Conservation (phyloP, 2,113 vertebrate genomes). For the Gymnorhina tibicen region DNA sequence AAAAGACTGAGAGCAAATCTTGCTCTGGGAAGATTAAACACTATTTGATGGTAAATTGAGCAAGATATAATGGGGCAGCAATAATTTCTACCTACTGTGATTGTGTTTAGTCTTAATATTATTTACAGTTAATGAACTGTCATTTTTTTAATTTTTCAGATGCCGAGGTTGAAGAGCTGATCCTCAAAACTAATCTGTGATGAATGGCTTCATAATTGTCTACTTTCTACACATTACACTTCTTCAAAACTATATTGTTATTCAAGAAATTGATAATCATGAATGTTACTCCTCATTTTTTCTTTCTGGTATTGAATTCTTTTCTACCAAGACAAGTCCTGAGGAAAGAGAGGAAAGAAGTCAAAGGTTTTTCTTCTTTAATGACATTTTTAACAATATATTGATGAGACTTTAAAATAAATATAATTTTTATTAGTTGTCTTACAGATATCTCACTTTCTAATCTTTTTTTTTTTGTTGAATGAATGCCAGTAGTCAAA, state of each 20-base stretch:
- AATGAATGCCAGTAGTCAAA: neutral
- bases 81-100: neutral
- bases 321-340: neutral
- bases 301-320: neutral
- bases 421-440: neutral
- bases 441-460: neutral
- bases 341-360: neutral
- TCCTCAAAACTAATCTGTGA: neutral
- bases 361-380: neutral
- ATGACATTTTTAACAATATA: neutral
- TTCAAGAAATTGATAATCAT: neutral
- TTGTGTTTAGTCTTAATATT: slow-evolving; percentile 5
- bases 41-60: slow-evolving; percentile 24
- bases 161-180: neutral
- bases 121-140: slow-evolving; percentile 21
- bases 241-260: neutral
- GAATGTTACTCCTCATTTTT: neutral
- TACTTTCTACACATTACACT: neutral
- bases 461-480: neutral
- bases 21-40: slow-evolving; percentile 9
- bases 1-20: neutral
- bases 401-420: slow-evolving; percentile 21
- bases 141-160: slow-evolving; percentile 39
- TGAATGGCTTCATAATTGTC: neutral
- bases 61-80: neutral